phyloP scores from a whole-genome alignment of 2,113 vertebrate genomes.

The Aphyosemion australe region DNA sequence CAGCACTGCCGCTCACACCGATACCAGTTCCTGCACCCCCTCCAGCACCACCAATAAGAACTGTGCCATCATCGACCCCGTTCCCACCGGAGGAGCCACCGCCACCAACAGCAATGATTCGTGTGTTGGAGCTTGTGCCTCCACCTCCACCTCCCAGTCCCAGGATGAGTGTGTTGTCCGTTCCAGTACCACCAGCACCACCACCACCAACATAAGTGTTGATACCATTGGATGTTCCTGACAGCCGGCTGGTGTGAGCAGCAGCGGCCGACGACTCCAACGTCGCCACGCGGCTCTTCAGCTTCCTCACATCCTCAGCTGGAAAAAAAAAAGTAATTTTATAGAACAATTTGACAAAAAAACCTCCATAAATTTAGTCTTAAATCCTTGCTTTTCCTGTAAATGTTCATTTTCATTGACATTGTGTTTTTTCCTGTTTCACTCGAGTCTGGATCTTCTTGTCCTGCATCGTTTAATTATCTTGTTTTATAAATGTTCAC shows the following conservation, averaged over 20 bases:
- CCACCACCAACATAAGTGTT: slow-evolving; percentile 13
- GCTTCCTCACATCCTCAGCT: slow-evolving; percentile 90
- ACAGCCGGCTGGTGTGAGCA: slow-evolving; percentile 32
- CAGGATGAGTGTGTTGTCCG: slow-evolving; percentile 37
- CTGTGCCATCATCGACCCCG: background rate
- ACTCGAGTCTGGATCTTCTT: too few species aligned
- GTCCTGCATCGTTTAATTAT: too few species aligned
- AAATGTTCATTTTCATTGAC: background rate
- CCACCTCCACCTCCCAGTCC: slow-evolving; percentile 9
- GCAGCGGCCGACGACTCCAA: slow-evolving; percentile 75
- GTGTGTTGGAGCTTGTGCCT: slow-evolving; percentile 19
- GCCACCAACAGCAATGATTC: slow-evolving; percentile 7
- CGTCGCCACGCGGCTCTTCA: slow-evolving; percentile 84
- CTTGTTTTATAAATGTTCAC: too few species aligned
- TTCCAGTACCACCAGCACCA: slow-evolving; percentile 4
- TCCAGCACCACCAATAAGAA: background rate
- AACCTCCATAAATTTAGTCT: too few species aligned
- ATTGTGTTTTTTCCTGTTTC: too few species aligned
- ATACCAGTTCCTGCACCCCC: background rate
- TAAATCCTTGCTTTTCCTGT: background rate
- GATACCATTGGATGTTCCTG: slow-evolving; percentile 27
- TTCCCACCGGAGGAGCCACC: background rate
- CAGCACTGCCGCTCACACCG: background rate
- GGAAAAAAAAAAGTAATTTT: slow-evolving; percentile 9
- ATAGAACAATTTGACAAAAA: background rate